These are phyloP conservation scores for Hydrozoanthus tunicans DNA, from an alignment of 64 coral and sea anemone genomes.

Conservation along the genomic window DNA sequence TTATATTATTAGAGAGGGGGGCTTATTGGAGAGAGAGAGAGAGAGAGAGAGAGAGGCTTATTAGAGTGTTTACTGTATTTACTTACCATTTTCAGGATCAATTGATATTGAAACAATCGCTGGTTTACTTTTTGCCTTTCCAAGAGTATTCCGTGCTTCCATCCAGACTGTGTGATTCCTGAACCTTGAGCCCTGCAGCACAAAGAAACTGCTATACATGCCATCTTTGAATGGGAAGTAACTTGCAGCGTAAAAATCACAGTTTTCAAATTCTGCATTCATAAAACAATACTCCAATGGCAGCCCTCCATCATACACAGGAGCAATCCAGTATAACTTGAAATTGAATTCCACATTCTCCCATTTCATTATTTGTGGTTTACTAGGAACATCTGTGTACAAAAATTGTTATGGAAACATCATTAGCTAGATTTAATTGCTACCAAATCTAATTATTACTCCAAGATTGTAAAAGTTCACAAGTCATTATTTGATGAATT, in stretches of 20 bases:
- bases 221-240: background rate
- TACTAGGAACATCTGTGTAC: conserved; percentile 13
- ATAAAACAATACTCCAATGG: conserved; percentile 12
- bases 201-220: conserved; percentile 4
- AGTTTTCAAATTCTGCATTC: background rate
- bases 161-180: background rate
- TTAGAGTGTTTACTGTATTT: background rate
- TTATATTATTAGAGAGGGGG: too few species aligned
- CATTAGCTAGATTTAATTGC: too few species aligned
- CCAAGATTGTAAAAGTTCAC: too few species aligned
- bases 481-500: too few species aligned
- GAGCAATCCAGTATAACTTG: conserved; percentile 24
- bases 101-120: background rate
- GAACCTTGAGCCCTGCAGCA: background rate
- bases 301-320: conserved; percentile 22
- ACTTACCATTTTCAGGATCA: background rate
- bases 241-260: background rate
- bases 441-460: too few species aligned
- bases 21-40: background rate
- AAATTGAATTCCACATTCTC: conserved; percentile 1
- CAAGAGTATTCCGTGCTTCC: conserved; percentile 18
- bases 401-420: background rate
- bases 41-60: background rate
- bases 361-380: conserved; percentile 24
- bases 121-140: background rate